Evolutionary conservation across 2,888 invertebrate genomes (phyloP).

Genomic region (Villa cingulata): DNA sequence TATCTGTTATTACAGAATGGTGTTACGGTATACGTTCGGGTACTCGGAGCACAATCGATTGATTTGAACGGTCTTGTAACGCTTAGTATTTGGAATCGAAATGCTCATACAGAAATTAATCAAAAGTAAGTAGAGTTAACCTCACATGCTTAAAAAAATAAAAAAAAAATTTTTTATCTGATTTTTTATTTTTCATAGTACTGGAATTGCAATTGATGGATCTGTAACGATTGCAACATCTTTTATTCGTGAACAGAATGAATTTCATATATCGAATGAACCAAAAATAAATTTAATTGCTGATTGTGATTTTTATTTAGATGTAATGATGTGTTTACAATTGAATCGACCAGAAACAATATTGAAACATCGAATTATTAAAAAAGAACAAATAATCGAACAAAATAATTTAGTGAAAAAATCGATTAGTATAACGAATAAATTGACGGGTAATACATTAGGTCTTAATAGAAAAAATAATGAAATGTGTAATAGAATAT

Average conservation of each 20-base stretch:
- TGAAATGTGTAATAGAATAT: slow-evolving; percentile 52
- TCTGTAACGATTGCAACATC: slow-evolving; percentile 46
- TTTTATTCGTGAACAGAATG: slow-evolving; percentile 51
- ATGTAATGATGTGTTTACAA: slow-evolving; percentile 62
- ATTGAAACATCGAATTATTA: slow-evolving; percentile 47
- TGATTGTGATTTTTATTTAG: slow-evolving; percentile 62
- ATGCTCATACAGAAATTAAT: slow-evolving; percentile 62
- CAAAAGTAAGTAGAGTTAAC: slow-evolving; percentile 44
- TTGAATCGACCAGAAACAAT: slow-evolving; percentile 53
- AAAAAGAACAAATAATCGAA: slow-evolving; percentile 35
- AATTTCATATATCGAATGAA: slow-evolving; percentile 50
- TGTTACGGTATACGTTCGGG: slow-evolving; percentile 49
- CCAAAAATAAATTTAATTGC: slow-evolving; percentile 56
- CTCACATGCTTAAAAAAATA: no score
- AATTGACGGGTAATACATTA: slow-evolving; percentile 55
- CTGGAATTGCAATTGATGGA: slow-evolving; percentile 53
- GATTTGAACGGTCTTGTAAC: slow-evolving; percentile 70
- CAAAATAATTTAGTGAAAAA: slow-evolving; percentile 40
- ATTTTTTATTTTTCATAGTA: slow-evolving; percentile 36
- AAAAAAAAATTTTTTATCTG: background rate
- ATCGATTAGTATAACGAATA: slow-evolving; percentile 40
- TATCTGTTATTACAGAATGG: slow-evolving; percentile 57
- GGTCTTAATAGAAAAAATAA: slow-evolving; percentile 65
- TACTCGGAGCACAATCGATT: slow-evolving; percentile 57
- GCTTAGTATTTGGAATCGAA: slow-evolving; percentile 70